These are phyloP conservation scores for Eumacrocentrus americanus DNA, from an alignment of 2,888 invertebrate genomes.

Conservation along the genomic window DNA sequence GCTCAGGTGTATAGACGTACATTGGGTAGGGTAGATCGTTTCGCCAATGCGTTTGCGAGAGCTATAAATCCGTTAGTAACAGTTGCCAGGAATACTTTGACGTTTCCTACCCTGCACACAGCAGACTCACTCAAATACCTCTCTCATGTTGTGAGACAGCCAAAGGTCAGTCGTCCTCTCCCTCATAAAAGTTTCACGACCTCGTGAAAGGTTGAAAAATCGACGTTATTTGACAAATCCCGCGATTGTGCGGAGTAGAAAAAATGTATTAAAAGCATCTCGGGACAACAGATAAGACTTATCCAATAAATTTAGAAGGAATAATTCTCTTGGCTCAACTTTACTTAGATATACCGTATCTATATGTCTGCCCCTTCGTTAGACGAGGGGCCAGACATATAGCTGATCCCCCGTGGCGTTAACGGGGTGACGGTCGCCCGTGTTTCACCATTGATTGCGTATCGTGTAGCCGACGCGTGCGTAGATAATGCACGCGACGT, in stretches of 20 bases:
- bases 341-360: too few relatives aligned
- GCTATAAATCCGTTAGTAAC: slow-evolving; percentile 7
- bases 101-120: neutral
- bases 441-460: slow-evolving; percentile 49
- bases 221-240: neutral
- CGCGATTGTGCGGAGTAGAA: too few relatives aligned
- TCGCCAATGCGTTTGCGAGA: neutral
- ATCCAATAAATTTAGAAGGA: neutral
- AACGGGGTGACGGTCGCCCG: slow-evolving; percentile 22
- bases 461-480: slow-evolving; percentile 44
- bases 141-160: neutral
- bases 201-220: slow-evolving; percentile 24
- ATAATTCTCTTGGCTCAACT: too few relatives aligned
- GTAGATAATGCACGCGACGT: slow-evolving; percentile 41
- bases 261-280: neutral
- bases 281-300: neutral
- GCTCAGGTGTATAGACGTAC: neutral
- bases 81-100: slow-evolving; percentile 9
- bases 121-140: neutral
- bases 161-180: slow-evolving; percentile 5
- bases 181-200: slow-evolving; percentile 21
- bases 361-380: too few relatives aligned
- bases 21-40: slow-evolving; percentile 1
- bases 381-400: slow-evolving; percentile 9
- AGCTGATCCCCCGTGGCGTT: slow-evolving; percentile 8